Conservation (phyloP, 2,888 invertebrate genomes). For the Mythimna loreyi region DNA sequence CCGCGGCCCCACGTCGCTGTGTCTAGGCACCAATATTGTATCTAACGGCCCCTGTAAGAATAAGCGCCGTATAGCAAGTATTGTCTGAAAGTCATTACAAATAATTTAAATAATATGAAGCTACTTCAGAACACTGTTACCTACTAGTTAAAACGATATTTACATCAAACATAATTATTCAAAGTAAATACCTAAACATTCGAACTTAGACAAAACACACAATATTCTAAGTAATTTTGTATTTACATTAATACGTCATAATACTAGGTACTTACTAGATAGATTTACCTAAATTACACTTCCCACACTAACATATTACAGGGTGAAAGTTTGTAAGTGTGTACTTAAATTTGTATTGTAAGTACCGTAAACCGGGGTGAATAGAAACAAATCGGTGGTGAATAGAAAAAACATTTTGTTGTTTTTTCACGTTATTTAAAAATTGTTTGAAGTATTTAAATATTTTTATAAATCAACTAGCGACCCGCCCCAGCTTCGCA, state of each 20-base stretch:
- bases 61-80: slow-evolving; percentile 14
- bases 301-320: background rate
- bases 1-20: too few relatives aligned
- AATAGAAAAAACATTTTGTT: too few relatives aligned
- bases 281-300: background rate
- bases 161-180: slow-evolving; percentile 6
- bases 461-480: too few relatives aligned
- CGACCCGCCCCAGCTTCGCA: too few relatives aligned
- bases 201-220: slow-evolving; percentile 4
- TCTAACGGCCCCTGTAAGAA: background rate
- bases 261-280: too few relatives aligned
- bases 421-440: too few relatives aligned
- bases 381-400: too few relatives aligned
- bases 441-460: too few relatives aligned
- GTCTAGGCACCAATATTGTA: too few relatives aligned
- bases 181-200: background rate
- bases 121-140: background rate
- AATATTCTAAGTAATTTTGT: background rate
- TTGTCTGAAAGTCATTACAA: slow-evolving; percentile 23
- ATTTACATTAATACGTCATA: background rate
- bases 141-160: slow-evolving; percentile 5
- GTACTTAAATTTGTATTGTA: too few relatives aligned
- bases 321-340: too few relatives aligned
- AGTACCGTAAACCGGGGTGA: too few relatives aligned
- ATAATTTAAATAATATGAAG: slow-evolving; percentile 7